phyloP scores from a whole-genome alignment of 2,888 invertebrate species.

The Aporophyla nigra region DNA sequence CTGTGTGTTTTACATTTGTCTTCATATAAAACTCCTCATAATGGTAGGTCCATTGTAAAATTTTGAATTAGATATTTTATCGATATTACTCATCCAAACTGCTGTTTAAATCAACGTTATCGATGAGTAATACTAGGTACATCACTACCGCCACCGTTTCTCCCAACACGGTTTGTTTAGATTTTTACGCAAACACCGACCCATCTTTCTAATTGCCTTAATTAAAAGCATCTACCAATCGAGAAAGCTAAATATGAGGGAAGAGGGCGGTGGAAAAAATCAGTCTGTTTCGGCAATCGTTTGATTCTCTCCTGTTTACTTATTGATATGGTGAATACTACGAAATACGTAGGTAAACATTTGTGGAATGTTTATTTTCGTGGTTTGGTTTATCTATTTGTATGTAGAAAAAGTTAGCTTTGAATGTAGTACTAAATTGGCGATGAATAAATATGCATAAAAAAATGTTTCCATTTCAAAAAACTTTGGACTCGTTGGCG shows the following conservation, averaged over 20 bases:
- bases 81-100: neutral
- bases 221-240: slow-evolving; percentile 85
- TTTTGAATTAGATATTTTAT: neutral
- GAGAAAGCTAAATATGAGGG: slow-evolving; percentile 72
- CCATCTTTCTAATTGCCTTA: slow-evolving; percentile 90
- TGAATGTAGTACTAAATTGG: neutral
- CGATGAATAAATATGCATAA: neutral
- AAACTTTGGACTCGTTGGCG: neutral
- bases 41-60: neutral
- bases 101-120: slow-evolving; percentile 31
- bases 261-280: slow-evolving; percentile 56
- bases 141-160: slow-evolving; percentile 68
- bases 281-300: slow-evolving; percentile 52
- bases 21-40: too few relatives aligned
- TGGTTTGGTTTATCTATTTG: neutral
- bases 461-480: neutral
- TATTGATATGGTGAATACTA: slow-evolving; percentile 42
- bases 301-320: slow-evolving; percentile 55
- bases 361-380: neutral
- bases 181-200: slow-evolving; percentile 88
- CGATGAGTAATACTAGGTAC: slow-evolving; percentile 55
- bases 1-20: neutral
- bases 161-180: slow-evolving; percentile 85
- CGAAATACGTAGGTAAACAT: slow-evolving; percentile 1
- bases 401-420: neutral